phyloP scores from a whole-genome alignment of 2,797 vertebrate genomes.

The Diglossa cyanea region DNA sequence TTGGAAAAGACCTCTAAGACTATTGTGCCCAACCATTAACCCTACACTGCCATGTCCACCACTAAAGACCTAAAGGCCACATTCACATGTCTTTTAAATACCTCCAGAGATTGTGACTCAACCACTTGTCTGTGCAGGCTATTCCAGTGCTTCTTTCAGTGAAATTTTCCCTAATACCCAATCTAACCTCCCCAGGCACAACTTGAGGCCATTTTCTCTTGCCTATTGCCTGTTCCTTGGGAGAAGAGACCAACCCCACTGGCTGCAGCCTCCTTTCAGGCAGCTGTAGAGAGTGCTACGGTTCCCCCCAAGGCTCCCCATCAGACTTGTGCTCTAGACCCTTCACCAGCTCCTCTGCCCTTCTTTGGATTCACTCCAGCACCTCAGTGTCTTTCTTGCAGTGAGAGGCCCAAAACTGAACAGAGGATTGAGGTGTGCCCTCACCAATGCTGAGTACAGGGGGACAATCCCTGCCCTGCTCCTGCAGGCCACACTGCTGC shows the following conservation, averaged over 20 bases:
- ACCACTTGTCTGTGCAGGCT: background rate
- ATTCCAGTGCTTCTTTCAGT: background rate
- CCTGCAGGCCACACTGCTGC: background rate
- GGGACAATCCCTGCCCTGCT: background rate
- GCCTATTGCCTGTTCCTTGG: background rate
- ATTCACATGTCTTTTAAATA: background rate
- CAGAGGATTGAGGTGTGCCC: background rate
- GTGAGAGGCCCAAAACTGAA: background rate
- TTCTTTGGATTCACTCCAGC: background rate
- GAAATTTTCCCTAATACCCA: background rate
- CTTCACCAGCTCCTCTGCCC: background rate
- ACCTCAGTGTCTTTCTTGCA: fast-evolving
- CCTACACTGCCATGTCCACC: background rate
- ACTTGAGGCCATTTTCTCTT: background rate
- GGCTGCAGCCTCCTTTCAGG: background rate
- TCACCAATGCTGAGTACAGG: background rate
- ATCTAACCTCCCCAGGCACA: background rate
- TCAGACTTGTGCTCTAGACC: background rate
- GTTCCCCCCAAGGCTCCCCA: background rate
- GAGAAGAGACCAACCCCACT: background rate
- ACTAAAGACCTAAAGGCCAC: background rate
- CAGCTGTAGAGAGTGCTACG: no score
- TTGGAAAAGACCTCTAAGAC: background rate
- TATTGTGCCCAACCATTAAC: background rate
- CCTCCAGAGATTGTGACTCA: background rate